Evolutionary conservation across 1,140 invertebrate species (phyloP), one percentile per base, ranked within the genome.

Genomic region (Drosophila bifasciata): DNA sequence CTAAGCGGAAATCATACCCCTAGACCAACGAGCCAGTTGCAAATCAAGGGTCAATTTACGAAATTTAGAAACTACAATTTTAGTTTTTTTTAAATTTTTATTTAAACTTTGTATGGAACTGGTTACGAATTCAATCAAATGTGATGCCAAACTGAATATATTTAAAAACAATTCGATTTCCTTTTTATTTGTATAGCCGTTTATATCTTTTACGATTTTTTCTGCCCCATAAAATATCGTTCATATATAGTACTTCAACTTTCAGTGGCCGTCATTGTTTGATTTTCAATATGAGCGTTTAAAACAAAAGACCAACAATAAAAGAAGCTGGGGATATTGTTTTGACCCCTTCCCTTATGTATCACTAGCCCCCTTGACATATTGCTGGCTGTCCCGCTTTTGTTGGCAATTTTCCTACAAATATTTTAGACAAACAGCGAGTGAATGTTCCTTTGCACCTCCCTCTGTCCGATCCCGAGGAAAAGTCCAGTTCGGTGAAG

Each of bases 1-100:
- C 93, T 93, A 93, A 93, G 93, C 93, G 93, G 93, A 92, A 93
- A 93, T 93, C 93, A 93, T 93, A 93, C 93, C 93, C 93, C 93
- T 93, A 93, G 93, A 93, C 93, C 93, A 93, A 93, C 93, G 92
- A 93, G 92, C 92, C 92, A 90, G 74, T 78, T 90, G 57, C 8
- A 7, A 3, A 28, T 0, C 8, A 8, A 28, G 28, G 2, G 28
- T 9, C 28, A 9, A 36, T 5, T 11, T 36, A 36, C 3, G 4
- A 36, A 36, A 36, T 11, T 36, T 1, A 11, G 13, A 36, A 36
- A 36, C 11, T 36, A 36, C 5, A 36, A 13, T 13, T 36, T 28
- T 7, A 1, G 2, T 28, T 28, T 28, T 8, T 32, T 32, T 36
- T 3, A 11, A 1, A 3, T 36, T 36, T 36, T 36, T 36, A 11